Percentiles rank a stretch among this genome's conserved stretches.
Evolutionary conservation across 2,888 invertebrate species (phyloP).

Genomic region (Microctonus hyperodae): DNA sequence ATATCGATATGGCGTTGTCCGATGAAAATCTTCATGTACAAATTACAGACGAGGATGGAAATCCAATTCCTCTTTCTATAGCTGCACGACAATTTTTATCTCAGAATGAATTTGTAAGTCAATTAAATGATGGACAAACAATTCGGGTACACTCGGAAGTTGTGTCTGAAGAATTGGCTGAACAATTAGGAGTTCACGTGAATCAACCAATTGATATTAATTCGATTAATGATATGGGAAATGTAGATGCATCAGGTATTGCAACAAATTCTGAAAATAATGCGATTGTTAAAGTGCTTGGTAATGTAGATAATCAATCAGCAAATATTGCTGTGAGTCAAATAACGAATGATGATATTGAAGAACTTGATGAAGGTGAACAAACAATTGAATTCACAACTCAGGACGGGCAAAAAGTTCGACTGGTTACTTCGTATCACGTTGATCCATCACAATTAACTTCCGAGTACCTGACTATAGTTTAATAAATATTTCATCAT

Average conservation of each 20-base stretch:
- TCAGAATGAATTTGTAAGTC: conserved; percentile 63
- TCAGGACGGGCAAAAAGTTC: conserved; percentile 68
- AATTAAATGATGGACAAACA: conserved; percentile 55
- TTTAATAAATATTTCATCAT: conserved; percentile 45
- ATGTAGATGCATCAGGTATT: conserved; percentile 27
- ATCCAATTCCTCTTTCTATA: conserved; percentile 73
- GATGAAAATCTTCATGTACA: conserved; percentile 61
- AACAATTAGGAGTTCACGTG: conserved; percentile 63
- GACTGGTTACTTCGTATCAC: conserved; percentile 69
- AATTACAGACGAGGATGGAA: conserved; percentile 75
- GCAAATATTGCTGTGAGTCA: conserved; percentile 53
- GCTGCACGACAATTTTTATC: conserved; percentile 73
- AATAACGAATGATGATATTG: conserved; percentile 46
- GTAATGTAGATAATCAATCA: conserved; percentile 40
- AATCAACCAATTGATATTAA: conserved; percentile 57
- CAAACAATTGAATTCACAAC: conserved; percentile 66
- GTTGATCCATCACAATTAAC: conserved; percentile 62
- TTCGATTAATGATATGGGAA: conserved; percentile 34
- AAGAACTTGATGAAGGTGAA: conserved; percentile 49
- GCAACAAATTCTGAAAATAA: conserved; percentile 43
- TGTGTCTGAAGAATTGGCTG: conserved; percentile 59
- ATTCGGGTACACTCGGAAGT: conserved; percentile 53
- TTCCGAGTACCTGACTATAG: conserved; percentile 62
- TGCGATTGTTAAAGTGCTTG: conserved; percentile 49
- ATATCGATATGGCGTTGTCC: conserved; percentile 47